A percentile compares a stretch with the other conserved stretches of the same genome.
phyloP scores from a whole-genome alignment of 2,797 vertebrate species.

The Mionectes olivaceus region DNA sequence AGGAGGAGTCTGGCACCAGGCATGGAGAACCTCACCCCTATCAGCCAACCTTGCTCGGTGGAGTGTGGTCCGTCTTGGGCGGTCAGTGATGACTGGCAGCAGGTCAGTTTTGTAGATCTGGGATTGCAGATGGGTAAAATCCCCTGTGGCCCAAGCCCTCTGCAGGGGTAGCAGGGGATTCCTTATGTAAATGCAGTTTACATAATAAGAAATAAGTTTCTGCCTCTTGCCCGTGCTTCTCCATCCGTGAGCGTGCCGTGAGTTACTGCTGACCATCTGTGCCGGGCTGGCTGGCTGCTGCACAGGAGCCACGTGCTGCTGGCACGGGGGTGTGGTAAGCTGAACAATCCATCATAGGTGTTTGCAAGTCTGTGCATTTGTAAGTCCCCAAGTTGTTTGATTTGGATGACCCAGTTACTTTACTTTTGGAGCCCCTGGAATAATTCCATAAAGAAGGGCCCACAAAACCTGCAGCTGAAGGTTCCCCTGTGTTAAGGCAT shows the following conservation, averaged over 20 bases:
- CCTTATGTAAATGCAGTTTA: not conserved
- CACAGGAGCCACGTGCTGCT: not conserved
- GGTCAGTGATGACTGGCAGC: not conserved
- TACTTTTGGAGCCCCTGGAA: not conserved
- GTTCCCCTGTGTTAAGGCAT: not conserved
- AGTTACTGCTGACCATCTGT: not conserved
- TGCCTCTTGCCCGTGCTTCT: not conserved
- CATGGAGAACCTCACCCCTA: not conserved
- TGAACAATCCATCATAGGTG: not conserved
- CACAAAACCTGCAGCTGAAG: not conserved
- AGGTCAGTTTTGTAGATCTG: not conserved
- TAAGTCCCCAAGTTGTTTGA: not conserved
- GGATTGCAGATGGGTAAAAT: not conserved
- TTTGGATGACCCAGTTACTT: not conserved
- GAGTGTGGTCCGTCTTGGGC: accelerated
- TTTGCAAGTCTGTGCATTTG: not conserved
- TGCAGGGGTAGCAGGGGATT: not conserved
- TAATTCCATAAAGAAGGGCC: not conserved
- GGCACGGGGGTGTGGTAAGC: not conserved
- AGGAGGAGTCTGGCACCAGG: not conserved
- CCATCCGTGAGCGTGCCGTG: not conserved
- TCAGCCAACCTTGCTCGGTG: not conserved
- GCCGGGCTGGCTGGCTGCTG: not conserved
- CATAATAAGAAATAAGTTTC: too few species aligned
- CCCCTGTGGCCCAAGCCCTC: not conserved